These are phyloP conservation scores for Typhlichthys subterraneus DNA, from an alignment of 2,797 vertebrate species.

Conservation along the genomic window DNA sequence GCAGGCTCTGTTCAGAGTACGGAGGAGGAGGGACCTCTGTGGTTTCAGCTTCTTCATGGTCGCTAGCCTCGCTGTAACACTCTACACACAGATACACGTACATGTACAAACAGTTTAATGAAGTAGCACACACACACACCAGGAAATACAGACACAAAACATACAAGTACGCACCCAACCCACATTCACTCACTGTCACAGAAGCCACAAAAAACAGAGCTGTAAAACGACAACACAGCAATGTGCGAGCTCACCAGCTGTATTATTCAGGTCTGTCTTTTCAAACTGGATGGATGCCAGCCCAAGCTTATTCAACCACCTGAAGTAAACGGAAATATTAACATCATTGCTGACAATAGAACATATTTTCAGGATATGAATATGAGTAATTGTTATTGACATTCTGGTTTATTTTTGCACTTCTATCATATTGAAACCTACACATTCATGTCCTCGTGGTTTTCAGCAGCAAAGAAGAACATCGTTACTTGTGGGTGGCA, in stretches of 20 bases:
- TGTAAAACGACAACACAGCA: background rate
- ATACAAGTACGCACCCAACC: too few relatives aligned
- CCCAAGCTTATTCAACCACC: conserved; percentile 95
- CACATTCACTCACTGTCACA: background rate
- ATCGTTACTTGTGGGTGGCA: conserved; percentile 93
- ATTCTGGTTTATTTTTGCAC: background rate
- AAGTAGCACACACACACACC: conserved; percentile 1
- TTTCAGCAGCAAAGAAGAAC: conserved; percentile 97
- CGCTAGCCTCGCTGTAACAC: conserved; percentile 94
- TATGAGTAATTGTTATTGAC: background rate
- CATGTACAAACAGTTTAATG: conserved; percentile 2
- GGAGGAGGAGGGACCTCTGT: conserved; percentile 82
- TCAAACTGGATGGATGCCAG: conserved; percentile 87
- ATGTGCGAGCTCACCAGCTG: conserved; percentile 61
- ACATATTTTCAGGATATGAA: background rate
- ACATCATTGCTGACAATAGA: background rate
- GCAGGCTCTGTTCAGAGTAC: conserved; percentile 72
- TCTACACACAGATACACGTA: conserved; percentile 69
- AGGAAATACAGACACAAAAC: background rate
- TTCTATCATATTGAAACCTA: conserved; percentile 73
- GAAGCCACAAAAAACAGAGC: background rate
- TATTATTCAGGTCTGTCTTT: conserved; percentile 65
- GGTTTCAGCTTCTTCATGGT: conserved; percentile 89
- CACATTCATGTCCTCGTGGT: conserved; percentile 90
- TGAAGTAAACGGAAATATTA: conserved; percentile 54